These are phyloP conservation scores for Aurelia coerulea DNA, from an alignment of 30 jellyfish, hydroid and myxozoan species.

Conservation along the genomic window DNA sequence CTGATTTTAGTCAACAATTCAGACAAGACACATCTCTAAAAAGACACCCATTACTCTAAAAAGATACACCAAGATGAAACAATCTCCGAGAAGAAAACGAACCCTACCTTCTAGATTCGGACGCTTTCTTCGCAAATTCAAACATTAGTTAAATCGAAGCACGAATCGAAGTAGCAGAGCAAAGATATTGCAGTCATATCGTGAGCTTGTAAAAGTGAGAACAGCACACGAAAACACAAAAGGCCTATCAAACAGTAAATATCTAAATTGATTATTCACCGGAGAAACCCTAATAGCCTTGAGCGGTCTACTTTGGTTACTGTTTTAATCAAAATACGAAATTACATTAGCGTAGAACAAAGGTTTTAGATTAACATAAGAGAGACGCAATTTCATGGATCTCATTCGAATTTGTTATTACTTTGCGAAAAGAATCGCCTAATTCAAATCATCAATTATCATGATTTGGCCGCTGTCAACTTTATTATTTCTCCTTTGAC, in stretches of 20 bases:
- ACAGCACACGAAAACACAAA: background rate
- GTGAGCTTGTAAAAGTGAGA: background rate
- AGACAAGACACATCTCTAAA: no score
- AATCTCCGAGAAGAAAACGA: no score
- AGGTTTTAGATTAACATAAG: background rate
- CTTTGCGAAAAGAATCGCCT: background rate
- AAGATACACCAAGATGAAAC: no score
- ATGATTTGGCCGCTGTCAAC: slow-evolving; percentile 3
- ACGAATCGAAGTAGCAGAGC: no score
- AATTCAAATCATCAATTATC: background rate
- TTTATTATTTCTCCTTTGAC: background rate
- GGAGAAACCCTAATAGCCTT: background rate
- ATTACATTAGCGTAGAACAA: slow-evolving; percentile 14
- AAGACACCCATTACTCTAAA: no score
- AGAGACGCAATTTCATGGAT: background rate
- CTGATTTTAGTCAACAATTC: no score
- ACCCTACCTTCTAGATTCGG: no score
- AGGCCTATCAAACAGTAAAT: background rate
- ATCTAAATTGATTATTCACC: slow-evolving; percentile 8
- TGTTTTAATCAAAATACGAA: slow-evolving; percentile 2
- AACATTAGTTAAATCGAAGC: no score
- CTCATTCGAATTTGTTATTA: slow-evolving; percentile 10
- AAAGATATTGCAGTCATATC: no score
- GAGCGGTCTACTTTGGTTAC: slow-evolving; percentile 19
- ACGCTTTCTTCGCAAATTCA: no score